Conservation (phyloP, 2,888 invertebrate genomes). For the Mesorhabditis spiculigera region DNA sequence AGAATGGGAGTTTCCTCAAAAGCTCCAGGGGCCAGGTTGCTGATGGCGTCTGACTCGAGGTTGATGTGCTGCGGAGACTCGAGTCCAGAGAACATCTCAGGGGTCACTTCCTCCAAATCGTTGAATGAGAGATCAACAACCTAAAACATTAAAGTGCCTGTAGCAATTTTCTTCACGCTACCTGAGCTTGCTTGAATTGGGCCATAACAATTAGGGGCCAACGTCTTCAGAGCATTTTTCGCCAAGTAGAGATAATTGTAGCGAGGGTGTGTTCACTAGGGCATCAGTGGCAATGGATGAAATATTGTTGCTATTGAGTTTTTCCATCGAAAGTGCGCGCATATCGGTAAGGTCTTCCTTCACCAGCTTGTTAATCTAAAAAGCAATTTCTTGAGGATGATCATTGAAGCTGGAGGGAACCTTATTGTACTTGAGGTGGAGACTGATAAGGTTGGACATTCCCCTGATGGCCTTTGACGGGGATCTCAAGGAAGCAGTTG, state of each 20-base stretch:
- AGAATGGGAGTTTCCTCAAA: slow-evolving; percentile 58
- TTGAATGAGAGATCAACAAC: slow-evolving; percentile 57
- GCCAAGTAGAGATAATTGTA: slow-evolving; percentile 56
- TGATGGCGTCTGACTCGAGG: slow-evolving; percentile 55
- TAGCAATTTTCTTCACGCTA: slow-evolving; percentile 12
- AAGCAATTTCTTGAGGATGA: neutral
- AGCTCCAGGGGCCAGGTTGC: slow-evolving; percentile 51
- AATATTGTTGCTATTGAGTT: slow-evolving; percentile 55
- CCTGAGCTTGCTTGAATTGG: slow-evolving; percentile 50
- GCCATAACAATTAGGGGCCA: slow-evolving; percentile 74
- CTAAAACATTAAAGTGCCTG: slow-evolving; percentile 18
- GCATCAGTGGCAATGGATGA: slow-evolving; percentile 50
- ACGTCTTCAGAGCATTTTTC: slow-evolving; percentile 50
- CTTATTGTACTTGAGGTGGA: slow-evolving; percentile 57
- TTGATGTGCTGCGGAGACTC: slow-evolving; percentile 58
- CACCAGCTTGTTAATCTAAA: slow-evolving; percentile 43
- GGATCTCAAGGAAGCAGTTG: slow-evolving; percentile 52
- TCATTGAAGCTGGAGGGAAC: no score
- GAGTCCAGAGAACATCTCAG: slow-evolving; percentile 49
- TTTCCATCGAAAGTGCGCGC: slow-evolving; percentile 50
- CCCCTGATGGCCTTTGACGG: slow-evolving; percentile 45
- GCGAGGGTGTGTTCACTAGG: slow-evolving; percentile 44
- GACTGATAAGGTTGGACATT: slow-evolving; percentile 53
- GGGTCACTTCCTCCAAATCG: slow-evolving; percentile 46
- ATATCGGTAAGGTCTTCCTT: slow-evolving; percentile 43